Evolutionary conservation across 1,140 invertebrate genomes (phyloP).

Genomic region (Trinorchestia longiramus): DNA sequence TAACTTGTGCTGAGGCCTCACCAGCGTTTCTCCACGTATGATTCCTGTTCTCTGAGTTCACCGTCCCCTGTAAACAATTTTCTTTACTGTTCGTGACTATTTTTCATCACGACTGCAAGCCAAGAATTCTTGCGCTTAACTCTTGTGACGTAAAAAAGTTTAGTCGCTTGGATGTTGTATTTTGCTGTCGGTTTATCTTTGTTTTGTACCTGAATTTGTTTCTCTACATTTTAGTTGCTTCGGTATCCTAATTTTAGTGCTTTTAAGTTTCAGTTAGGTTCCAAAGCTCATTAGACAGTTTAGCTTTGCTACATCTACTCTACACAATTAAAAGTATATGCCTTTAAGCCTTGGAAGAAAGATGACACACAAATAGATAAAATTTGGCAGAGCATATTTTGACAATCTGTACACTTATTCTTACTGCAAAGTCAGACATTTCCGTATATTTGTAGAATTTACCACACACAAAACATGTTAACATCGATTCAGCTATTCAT

Average conservation of each 20-base stretch:
- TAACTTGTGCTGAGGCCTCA: neutral
- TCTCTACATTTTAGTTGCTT: neutral
- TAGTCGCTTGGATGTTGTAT: neutral
- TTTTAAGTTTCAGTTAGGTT: neutral
- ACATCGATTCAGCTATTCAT: neutral
- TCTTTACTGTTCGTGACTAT: neutral
- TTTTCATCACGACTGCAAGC: neutral
- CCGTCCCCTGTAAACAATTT: neutral
- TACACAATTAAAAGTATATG: neutral
- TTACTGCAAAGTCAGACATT: neutral
- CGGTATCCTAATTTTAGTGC: neutral
- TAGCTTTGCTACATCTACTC: neutral
- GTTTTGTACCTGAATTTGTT: neutral
- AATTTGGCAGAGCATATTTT: neutral
- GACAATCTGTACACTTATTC: neutral
- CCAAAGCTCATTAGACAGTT: neutral
- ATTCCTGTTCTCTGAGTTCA: neutral
- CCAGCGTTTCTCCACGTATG: neutral
- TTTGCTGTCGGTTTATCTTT: neutral
- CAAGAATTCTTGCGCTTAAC: neutral
- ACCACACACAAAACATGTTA: neutral
- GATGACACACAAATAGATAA: neutral
- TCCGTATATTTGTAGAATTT: neutral
- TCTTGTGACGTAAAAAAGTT: neutral
- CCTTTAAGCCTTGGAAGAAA: neutral